Evolutionary conservation across 2,797 vertebrate species (phyloP).

Genomic region (Cryptoprocta ferox): DNA sequence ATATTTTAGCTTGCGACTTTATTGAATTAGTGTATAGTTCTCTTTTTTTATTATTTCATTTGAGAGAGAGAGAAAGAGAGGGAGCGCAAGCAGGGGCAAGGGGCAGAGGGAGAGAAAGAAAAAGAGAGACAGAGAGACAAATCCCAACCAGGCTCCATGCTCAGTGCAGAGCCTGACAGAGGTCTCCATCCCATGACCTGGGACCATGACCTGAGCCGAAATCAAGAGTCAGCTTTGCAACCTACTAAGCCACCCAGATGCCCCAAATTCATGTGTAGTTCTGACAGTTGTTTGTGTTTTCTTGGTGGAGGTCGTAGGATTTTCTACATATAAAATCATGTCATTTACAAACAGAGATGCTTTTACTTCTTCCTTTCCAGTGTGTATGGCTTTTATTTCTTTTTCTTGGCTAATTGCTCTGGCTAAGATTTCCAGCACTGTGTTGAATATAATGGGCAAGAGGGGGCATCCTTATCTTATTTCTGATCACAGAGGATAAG

Average conservation of each 20-base stretch:
- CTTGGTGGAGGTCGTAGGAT: neutral
- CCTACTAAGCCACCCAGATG: too few species aligned
- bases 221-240: too few species aligned
- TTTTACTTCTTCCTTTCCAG: neutral
- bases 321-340: neutral
- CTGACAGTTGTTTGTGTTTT: neutral
- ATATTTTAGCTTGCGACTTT: neutral
- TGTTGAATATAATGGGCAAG: neutral
- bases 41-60: too few species aligned
- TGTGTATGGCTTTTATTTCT: neutral
- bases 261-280: conserved; percentile 31
- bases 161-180: too few species aligned
- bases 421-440: neutral
- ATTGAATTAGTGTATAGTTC: conserved; percentile 27
- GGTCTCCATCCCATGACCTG: too few species aligned
- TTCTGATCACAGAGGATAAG: neutral
- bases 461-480: neutral
- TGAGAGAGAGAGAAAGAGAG: too few species aligned
- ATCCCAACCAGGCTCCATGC: too few species aligned
- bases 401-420: neutral
- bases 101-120: too few species aligned
- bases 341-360: neutral
- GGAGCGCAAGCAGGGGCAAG: too few species aligned
- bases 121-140: too few species aligned
- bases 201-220: too few species aligned